Base-by-base conservation (phyloP, 2,797 vertebrate genomes). In the Dromococcyx pavoninus region DNA sequence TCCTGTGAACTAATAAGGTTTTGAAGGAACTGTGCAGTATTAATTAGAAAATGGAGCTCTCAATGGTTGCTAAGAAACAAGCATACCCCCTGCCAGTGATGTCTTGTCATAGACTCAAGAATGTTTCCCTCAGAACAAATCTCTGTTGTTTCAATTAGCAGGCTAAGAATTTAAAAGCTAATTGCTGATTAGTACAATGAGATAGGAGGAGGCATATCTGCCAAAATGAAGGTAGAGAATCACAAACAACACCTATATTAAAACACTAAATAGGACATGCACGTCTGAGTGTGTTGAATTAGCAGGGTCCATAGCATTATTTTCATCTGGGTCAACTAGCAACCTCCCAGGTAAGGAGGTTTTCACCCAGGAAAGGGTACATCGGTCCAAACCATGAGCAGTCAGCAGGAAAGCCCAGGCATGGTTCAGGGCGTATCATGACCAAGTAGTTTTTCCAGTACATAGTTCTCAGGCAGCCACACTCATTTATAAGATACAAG, bases 41-140 rank as follows among this genome's bases (percentile, higher is more conserved):
- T 95, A 95, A 96, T 97, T 94, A 93, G 90, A 95, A 89, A 94
- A 44, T 48, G 74, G 78, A 95, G 48, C 25, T 96, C 71, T 91
- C 57, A 89, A 10, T 90, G 65, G 93, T 97, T 98, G 96, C 97
- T 97, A 97, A 97, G 97, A 96, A 96, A 98, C 95, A 92, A 89
- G 78, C 89, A 79, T 65, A 94, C 43, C 73, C 94, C 83, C 60
- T 92, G 78, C 88, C 87, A 94, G 53, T 62, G n/a, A 90, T 56
- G 77, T 37, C 81, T 97, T 96, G 69, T 96, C 93, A 86, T 57
- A 81, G 60, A 70, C 58, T 72, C 58, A 86, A 80, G 82, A 94
- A 88, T 60, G 77, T 95, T 97, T 97, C 89, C 92, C 89, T 97
- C 18, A 1, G 94, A 97, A 96, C 56, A 89, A 87, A 86, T 73